Evolutionary conservation across 1,140 invertebrate genomes (phyloP).

Genomic region (Ectropis grisescens): DNA sequence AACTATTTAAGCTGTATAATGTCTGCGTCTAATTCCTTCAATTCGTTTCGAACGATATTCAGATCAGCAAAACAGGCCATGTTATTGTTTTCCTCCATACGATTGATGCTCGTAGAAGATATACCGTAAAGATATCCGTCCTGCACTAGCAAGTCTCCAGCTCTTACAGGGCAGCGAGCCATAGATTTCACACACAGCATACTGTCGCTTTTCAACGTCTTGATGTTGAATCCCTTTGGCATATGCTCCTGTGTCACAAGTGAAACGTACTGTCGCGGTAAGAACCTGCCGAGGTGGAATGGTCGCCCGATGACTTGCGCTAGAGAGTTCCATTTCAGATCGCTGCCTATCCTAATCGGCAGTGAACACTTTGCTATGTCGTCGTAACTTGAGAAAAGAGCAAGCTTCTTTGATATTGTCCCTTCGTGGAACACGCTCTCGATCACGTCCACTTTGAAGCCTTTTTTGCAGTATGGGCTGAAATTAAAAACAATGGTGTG

Average conservation of each 20-base stretch:
- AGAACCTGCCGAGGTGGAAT: constrained; percentile 19
- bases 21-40: constrained; percentile 19
- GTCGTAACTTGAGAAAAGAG: constrained; percentile 33
- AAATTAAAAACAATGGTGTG: constrained; percentile 16
- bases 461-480: constrained; percentile 47
- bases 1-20: no score
- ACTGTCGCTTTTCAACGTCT: constrained; percentile 14
- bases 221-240: no score
- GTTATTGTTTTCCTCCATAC: constrained; percentile 15
- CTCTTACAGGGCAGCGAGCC: constrained; percentile 32
- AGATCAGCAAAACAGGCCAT: constrained; percentile 39
- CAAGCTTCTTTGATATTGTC: constrained; percentile 29
- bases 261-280: constrained; percentile 32
- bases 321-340: constrained; percentile 10
- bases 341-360: constrained; percentile 20
- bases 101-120: constrained; percentile 27
- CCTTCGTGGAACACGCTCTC: constrained; percentile 31
- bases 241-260: constrained; percentile 3
- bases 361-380: constrained; percentile 28
- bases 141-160: constrained; percentile 44
- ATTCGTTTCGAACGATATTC: constrained; percentile 17
- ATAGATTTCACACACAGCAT: constrained; percentile 40
- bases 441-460: constrained; percentile 28
- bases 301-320: constrained; percentile 39
- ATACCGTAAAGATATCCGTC: constrained; percentile 28